phyloP scores from a whole-genome alignment of 2,888 invertebrate genomes.

The Mantis religiosa region DNA sequence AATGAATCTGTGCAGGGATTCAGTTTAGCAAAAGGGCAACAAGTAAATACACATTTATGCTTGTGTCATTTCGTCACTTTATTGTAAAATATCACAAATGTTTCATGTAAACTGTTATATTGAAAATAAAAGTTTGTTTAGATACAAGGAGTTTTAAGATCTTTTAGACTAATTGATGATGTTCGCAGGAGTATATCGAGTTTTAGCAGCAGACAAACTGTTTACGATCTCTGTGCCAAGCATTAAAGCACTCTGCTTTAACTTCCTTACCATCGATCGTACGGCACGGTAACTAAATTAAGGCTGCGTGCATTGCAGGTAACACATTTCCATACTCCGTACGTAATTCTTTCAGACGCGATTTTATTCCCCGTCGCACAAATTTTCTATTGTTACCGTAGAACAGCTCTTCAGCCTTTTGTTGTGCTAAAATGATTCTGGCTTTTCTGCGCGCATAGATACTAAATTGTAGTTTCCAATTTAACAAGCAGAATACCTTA shows the following conservation, averaged over 20 bases:
- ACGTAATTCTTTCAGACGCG: neutral
- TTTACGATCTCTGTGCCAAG: neutral
- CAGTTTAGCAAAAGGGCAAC: too few relatives aligned
- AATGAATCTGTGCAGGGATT: too few relatives aligned
- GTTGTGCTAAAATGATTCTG: neutral
- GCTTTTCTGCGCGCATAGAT: neutral
- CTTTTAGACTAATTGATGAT: too few relatives aligned
- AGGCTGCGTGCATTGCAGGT: neutral
- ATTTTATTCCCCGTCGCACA: neutral
- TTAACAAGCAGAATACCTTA: neutral
- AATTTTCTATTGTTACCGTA: neutral
- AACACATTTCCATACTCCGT: neutral
- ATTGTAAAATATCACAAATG: too few relatives aligned
- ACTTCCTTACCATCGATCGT: neutral
- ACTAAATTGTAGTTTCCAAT: neutral
- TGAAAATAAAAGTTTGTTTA: too few relatives aligned
- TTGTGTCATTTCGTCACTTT: too few relatives aligned
- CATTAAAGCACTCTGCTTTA: neutral
- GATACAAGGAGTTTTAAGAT: too few relatives aligned
- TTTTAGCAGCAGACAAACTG: neutral
- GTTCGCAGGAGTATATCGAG: too few relatives aligned
- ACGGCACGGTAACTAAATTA: neutral
- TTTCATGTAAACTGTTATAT: too few relatives aligned
- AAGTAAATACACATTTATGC: too few relatives aligned
- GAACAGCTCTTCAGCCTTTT: neutral